Percentiles rank a stretch among this genome's conserved stretches.
Conservation (phyloP, 2,888 invertebrate genomes). For the Plebejus argus region DNA sequence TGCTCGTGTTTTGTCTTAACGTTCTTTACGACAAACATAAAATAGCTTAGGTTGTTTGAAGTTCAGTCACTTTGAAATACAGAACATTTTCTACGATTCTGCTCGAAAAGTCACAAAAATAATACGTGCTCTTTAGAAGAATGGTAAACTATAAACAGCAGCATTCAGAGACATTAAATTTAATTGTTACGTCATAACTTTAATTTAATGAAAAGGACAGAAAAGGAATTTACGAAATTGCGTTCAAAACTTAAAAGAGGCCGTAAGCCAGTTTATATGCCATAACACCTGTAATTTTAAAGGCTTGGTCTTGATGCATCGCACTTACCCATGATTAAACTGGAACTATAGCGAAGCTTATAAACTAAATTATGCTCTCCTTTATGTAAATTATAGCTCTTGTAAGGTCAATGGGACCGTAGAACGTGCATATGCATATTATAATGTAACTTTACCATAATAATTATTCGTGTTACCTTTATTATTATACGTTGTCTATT, state of each 20-base stretch:
- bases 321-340: not conserved
- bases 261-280: too few relatives aligned
- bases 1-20: constrained; percentile 8
- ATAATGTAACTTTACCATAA: not conserved
- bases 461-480: not conserved
- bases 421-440: constrained; percentile 1
- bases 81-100: not conserved
- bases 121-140: not conserved
- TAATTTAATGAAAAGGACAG: not conserved
- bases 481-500: not conserved
- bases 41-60: not conserved
- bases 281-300: not conserved
- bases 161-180: not conserved
- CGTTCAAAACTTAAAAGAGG: too few relatives aligned
- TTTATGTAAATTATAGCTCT: constrained; percentile 1
- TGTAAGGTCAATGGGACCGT: not conserved
- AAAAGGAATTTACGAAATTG: not conserved
- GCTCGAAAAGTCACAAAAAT: not conserved
- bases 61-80: constrained; percentile 3
- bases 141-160: not conserved
- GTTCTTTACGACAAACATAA: constrained; percentile 1
- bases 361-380: not conserved
- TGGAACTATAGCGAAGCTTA: not conserved
- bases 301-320: not conserved
- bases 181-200: not conserved